A percentile compares a stretch with the other conserved stretches of the same genome.
Conservation (phyloP, 2,888 invertebrate species). For the Rosalia funebris region DNA sequence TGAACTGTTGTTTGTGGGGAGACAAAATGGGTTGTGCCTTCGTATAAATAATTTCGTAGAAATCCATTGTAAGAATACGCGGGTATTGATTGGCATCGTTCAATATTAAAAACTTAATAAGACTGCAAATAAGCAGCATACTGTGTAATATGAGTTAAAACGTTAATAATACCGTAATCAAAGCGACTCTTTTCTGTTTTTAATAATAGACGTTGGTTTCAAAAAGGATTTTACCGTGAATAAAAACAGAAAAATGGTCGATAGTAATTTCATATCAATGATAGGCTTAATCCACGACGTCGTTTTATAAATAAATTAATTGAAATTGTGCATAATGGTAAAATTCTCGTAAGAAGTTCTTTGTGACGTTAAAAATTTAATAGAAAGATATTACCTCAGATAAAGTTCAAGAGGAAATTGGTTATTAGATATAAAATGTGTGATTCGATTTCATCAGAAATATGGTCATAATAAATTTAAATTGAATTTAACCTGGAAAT, state of each 20-base stretch:
- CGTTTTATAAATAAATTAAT: slow-evolving; percentile 39
- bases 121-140: slow-evolving; percentile 28
- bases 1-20: no score
- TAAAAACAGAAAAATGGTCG: slow-evolving; percentile 6
- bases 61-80: slow-evolving; percentile 14
- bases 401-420: no score
- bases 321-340: slow-evolving; percentile 42
- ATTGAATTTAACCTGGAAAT: no score
- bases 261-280: neutral
- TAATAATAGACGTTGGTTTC: slow-evolving; percentile 29
- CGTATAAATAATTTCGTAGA: slow-evolving; percentile 23
- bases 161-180: slow-evolving; percentile 48
- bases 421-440: no score
- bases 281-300: slow-evolving; percentile 2
- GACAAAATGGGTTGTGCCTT: slow-evolving; percentile 15
- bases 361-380: no score
- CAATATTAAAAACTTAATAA: slow-evolving; percentile 38
- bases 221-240: neutral
- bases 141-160: slow-evolving; percentile 39
- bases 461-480: no score
- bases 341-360: no score
- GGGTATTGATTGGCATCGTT: slow-evolving; percentile 34
- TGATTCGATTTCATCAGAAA: no score
- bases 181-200: slow-evolving; percentile 40
- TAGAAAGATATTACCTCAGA: no score